phyloP scores from a whole-genome alignment of 2,888 invertebrate genomes.

The Polyploca ridens region DNA sequence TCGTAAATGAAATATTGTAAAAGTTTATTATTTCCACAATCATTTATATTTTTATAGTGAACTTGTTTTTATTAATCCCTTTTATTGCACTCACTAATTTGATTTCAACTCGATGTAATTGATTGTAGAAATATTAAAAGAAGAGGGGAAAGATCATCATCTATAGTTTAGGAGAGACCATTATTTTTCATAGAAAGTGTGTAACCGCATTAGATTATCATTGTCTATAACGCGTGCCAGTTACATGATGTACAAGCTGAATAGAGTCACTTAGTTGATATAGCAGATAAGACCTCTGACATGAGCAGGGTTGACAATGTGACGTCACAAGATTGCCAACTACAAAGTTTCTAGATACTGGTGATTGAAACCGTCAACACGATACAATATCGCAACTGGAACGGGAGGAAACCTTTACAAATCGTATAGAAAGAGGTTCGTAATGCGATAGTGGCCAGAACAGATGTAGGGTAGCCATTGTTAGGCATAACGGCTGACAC shows the following conservation, averaged over 20 bases:
- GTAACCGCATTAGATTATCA: neutral
- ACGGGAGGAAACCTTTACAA: slow-evolving; percentile 75
- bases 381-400: slow-evolving; percentile 64
- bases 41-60: too few species aligned
- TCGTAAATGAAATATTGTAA: too few species aligned
- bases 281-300: slow-evolving; percentile 27
- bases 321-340: slow-evolving; percentile 30
- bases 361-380: slow-evolving; percentile 61
- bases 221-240: neutral
- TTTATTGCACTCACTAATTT: too few species aligned
- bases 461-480: slow-evolving; percentile 72
- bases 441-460: slow-evolving; percentile 66
- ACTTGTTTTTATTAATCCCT: too few species aligned
- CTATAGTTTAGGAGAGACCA: too few species aligned
- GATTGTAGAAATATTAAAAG: too few species aligned
- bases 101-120: too few species aligned
- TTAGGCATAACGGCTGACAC: slow-evolving; percentile 68
- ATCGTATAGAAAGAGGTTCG: slow-evolving; percentile 65
- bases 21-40: too few species aligned
- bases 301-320: slow-evolving; percentile 29
- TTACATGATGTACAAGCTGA: slow-evolving; percentile 5
- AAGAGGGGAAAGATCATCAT: too few species aligned
- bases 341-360: slow-evolving; percentile 33
- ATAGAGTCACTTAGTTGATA: slow-evolving; percentile 14
- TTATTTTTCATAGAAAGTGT: too few species aligned